Conservation (phyloP, 2,113 vertebrate genomes). For the Psilopogon haemacephalus region DNA sequence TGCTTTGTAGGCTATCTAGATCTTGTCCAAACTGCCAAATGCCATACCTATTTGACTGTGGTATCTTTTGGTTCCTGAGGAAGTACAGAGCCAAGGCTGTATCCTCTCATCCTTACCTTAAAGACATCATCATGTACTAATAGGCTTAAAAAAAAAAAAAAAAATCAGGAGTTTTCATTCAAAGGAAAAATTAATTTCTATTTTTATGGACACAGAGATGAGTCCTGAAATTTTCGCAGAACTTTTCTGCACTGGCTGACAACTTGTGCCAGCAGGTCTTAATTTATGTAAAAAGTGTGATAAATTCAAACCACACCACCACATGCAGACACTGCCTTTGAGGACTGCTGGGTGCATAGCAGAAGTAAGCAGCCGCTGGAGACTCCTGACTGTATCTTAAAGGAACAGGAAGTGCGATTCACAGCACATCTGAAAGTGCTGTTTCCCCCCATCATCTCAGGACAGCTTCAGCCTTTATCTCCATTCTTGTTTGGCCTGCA, state of each 20-base stretch:
- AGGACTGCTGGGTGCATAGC: background rate
- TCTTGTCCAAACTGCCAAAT: background rate
- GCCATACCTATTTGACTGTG: background rate
- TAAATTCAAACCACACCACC: background rate
- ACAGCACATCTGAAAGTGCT: accelerated
- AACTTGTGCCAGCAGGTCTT: background rate
- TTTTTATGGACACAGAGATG: background rate
- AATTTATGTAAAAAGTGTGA: background rate
- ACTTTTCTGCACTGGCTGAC: background rate
- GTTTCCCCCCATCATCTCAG: background rate
- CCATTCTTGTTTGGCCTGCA: background rate
- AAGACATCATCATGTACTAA: background rate
- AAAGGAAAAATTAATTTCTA: background rate
- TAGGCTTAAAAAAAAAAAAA: background rate
- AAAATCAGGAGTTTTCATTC: background rate
- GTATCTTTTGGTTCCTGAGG: background rate
- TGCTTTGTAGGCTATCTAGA: background rate
- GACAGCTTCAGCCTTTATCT: background rate
- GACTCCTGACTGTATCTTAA: background rate
- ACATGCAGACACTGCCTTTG: background rate
- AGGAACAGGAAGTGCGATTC: background rate
- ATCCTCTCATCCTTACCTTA: background rate
- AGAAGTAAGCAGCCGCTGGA: background rate
- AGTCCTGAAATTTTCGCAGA: background rate
- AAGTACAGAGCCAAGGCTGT: background rate